These are phyloP conservation scores for Chamaetylas fuelleborni DNA, from an alignment of 2,113 vertebrate genomes.

Conservation along the genomic window DNA sequence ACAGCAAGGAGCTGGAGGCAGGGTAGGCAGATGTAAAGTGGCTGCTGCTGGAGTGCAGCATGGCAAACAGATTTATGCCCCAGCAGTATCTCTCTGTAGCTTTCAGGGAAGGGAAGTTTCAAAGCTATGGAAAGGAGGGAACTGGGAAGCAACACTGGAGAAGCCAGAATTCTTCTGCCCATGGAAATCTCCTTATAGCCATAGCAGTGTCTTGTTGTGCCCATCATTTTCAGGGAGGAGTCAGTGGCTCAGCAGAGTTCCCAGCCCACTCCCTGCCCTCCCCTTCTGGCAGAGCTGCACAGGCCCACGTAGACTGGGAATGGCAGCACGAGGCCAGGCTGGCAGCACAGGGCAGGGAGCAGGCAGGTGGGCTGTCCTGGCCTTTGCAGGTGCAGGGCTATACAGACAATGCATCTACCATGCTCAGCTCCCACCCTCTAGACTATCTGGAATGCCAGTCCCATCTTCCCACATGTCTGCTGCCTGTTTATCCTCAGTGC, in stretches of 20 bases:
- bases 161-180: neutral
- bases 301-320: neutral
- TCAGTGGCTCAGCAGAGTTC: rapidly evolving
- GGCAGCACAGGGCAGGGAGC: rapidly evolving
- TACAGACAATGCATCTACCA: neutral
- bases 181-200: neutral
- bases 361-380: neutral
- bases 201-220: neutral
- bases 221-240: neutral
- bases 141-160: neutral
- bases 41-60: neutral
- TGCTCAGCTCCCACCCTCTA: rapidly evolving
- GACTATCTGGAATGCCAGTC: rapidly evolving
- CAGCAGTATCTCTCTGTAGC: neutral
- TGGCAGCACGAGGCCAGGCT: rapidly evolving
- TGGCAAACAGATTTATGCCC: neutral
- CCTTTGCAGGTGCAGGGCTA: neutral
- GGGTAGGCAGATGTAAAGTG: neutral
- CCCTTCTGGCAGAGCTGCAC: rapidly evolving
- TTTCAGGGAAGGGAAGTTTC: neutral
- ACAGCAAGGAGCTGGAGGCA: neutral
- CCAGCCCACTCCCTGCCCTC: rapidly evolving
- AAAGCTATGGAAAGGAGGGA: neutral
- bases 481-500: neutral
- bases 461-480: neutral